Conservation (phyloP, 2,888 invertebrate genomes). For the Xestobium rufovillosum region DNA sequence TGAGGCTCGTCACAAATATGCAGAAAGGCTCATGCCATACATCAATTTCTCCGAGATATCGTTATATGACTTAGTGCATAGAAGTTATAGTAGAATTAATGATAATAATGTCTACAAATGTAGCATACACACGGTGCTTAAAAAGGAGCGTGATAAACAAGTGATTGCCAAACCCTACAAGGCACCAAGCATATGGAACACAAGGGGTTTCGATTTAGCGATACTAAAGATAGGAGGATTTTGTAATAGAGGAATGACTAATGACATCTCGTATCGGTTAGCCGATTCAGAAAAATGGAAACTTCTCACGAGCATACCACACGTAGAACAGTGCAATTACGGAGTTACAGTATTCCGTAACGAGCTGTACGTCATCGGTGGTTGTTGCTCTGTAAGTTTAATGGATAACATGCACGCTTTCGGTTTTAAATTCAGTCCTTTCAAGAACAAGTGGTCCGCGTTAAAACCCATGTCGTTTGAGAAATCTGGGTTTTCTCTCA, state of each 20-base stretch:
- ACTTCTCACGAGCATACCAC: constrained; percentile 60
- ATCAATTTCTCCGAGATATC: constrained; percentile 47
- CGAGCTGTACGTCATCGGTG: constrained; percentile 62
- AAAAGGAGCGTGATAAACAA: neutral
- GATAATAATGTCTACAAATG: neutral
- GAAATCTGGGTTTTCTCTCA: constrained; percentile 58
- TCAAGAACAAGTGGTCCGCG: constrained; percentile 57
- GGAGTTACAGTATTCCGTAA: constrained; percentile 62
- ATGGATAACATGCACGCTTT: constrained; percentile 66
- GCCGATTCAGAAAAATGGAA: constrained; percentile 54
- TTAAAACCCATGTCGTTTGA: constrained; percentile 60
- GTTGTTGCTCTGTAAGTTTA: constrained; percentile 61
- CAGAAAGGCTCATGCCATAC: constrained; percentile 42
- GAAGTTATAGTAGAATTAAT: too few relatives aligned
- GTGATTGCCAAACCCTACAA: constrained; percentile 5
- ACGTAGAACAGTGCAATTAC: constrained; percentile 67
- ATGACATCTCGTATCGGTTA: constrained; percentile 52
- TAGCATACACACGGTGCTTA: neutral
- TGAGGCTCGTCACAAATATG: constrained; percentile 39
- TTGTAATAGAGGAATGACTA: constrained; percentile 56
- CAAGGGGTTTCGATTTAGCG: constrained; percentile 60
- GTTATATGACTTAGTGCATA: too few relatives aligned
- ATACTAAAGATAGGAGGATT: constrained; percentile 65
- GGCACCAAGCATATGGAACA: constrained; percentile 46
- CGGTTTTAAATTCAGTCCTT: constrained; percentile 55